Evolutionary conservation across 2,888 invertebrate genomes (phyloP).

Genomic region (Hydraecia micacea): DNA sequence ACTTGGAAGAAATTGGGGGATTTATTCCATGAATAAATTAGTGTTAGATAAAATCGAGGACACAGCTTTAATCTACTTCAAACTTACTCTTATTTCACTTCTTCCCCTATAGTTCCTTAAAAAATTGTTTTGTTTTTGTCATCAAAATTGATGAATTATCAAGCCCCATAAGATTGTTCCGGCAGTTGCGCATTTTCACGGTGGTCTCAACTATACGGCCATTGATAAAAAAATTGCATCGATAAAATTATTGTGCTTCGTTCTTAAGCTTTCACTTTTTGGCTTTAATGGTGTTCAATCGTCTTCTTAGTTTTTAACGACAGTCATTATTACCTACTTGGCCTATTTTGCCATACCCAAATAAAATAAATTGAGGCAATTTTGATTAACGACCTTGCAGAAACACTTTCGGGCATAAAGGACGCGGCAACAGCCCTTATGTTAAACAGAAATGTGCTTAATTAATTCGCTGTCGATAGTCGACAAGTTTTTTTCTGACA

Average conservation of each 20-base stretch:
- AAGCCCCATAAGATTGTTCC: constrained; percentile 11
- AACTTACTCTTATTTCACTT: constrained; percentile 8
- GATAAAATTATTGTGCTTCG: constrained; percentile 68
- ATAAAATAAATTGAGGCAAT: constrained; percentile 76
- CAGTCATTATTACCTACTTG: constrained; percentile 62
- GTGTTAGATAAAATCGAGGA: constrained; percentile 4
- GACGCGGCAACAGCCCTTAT: constrained; percentile 78
- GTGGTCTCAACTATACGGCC: constrained; percentile 37
- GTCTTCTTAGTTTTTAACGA: constrained; percentile 61
- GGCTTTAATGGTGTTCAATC: constrained; percentile 66
- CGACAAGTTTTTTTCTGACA: constrained; percentile 25
- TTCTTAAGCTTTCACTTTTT: constrained; percentile 80
- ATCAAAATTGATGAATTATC: constrained; percentile 22
- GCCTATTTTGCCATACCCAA: constrained; percentile 70
- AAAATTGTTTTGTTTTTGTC: not conserved
- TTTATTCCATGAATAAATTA: constrained; percentile 2
- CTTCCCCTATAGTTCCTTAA: not conserved
- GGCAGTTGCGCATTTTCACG: constrained; percentile 20
- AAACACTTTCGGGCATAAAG: constrained; percentile 84
- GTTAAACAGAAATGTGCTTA: constrained; percentile 71
- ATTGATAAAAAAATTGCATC: constrained; percentile 64
- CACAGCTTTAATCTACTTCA: not conserved
- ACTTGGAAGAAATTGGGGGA: constrained; percentile 20
- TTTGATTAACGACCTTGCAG: constrained; percentile 83
- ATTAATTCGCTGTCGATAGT: constrained; percentile 71